Base-by-base conservation (phyloP, 2,113 vertebrate species). In the Anolis sagrei region DNA sequence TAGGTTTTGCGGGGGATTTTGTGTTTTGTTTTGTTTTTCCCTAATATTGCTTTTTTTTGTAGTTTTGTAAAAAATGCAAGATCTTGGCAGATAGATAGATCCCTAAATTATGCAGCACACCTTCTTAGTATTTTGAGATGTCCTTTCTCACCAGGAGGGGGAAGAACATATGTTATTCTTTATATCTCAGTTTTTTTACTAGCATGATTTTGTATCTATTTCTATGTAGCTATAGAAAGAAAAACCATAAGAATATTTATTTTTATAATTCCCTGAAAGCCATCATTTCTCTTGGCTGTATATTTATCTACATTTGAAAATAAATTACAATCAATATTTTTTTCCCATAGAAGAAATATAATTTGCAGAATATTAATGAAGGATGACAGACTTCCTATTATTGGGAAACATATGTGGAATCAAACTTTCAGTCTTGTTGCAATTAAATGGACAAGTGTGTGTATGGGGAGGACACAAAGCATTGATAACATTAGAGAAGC, bases 401-500 rank as follows among this genome's bases (percentile, higher is more conserved):
- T 70, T 70, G n/a, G 68, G 27, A 13, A 32, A 29, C 51, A 82
- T 79, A 82, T 66, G 51, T 27, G 87, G 83, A 62, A 70, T 62
- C 87, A 89, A 73, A 62, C 54, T 82, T 76, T 81, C 87, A 68
- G 61, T 78, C 74, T 79, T 89, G 78, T 76, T 88, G 79, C 88
- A 94, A 92, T 94, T 90, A 94, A 93, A 94, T 88, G 90, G 92
- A 88, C 85, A 87, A 85, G 89, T 83, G 88, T 87, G 88, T 91
- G 11, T 73, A 25, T 44, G 36, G 19, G 14, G 73, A 49, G 39
- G 39, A 5, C 3, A 5, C 39, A 5, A 44, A 44, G 21, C 32
- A 39, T 32, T 64, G 58, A 39, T 18, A 11, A 84, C 90, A 76
- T 69, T 83, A 82, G 74, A 51, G 82, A 91, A 90, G 9, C 81